phyloP scores from a whole-genome alignment of 2,888 invertebrate genomes.

The Gymnosoma rotundatum region DNA sequence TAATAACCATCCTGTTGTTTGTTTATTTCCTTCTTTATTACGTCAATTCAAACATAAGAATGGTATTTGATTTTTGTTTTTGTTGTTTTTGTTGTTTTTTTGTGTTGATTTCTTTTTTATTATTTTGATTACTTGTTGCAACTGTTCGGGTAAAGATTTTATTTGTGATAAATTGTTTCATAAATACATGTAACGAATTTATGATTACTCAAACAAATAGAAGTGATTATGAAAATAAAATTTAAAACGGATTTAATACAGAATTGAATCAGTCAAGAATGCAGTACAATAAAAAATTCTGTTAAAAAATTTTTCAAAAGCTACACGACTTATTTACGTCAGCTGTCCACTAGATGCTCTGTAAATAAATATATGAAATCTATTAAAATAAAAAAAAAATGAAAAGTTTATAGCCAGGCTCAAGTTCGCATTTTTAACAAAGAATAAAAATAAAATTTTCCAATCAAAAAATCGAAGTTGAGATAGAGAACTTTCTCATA shows the following conservation, averaged over 20 bases:
- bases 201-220: neutral
- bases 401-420: too few species aligned
- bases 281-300: neutral
- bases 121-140: slow-evolving; percentile 24
- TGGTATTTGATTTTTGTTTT: neutral
- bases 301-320: neutral
- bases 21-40: neutral
- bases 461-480: too few species aligned
- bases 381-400: too few species aligned
- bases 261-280: neutral
- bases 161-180: slow-evolving; percentile 46
- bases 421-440: too few species aligned
- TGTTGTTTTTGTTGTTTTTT: neutral
- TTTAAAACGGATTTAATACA: neutral
- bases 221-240: neutral
- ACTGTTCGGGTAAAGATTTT: slow-evolving; percentile 33
- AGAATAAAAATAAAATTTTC: too few species aligned
- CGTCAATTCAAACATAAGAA: slow-evolving; percentile 4
- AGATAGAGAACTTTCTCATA: too few species aligned
- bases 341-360: too few species aligned
- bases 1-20: neutral
- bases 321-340: too few species aligned
- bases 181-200: slow-evolving; percentile 4
- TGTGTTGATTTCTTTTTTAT: neutral
- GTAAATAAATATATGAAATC: too few species aligned